These are phyloP conservation scores for Pitangus sulphuratus DNA, from an alignment of 2,797 vertebrate genomes.

Conservation along the genomic window DNA sequence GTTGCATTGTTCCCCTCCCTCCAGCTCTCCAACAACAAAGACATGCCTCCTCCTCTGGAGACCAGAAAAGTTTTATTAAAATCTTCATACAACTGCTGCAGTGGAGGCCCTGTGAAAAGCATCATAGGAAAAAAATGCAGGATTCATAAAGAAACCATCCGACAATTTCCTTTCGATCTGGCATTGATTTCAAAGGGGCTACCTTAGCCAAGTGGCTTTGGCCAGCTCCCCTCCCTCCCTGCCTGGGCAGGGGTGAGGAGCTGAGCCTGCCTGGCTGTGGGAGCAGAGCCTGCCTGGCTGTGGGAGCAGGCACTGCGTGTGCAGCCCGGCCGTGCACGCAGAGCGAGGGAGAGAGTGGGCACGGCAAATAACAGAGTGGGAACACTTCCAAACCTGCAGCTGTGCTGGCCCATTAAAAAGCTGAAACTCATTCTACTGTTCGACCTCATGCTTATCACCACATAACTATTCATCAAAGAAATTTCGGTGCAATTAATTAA, in stretches of 20 bases:
- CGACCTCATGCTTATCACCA: conserved; percentile 88
- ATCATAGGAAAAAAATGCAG: conserved; percentile 62
- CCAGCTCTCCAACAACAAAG: conserved; percentile 79
- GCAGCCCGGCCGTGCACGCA: fast-evolving
- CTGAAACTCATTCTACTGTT: conserved; percentile 83
- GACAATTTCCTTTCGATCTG: conserved; percentile 75
- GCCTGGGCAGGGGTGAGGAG: background rate
- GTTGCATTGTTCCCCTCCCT: conserved; percentile 74
- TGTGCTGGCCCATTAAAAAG: conserved; percentile 83
- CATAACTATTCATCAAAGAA: conserved; percentile 95
- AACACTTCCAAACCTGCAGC: conserved; percentile 83
- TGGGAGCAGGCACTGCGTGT: background rate
- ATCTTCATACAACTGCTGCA: conserved; percentile 76
- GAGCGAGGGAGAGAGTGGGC: background rate
- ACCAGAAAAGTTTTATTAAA: conserved; percentile 79
- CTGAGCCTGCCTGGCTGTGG: background rate
- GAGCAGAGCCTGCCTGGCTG: background rate
- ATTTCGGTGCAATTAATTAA: conserved; percentile 97
- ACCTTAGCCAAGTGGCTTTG: conserved; percentile 53
- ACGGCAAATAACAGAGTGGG: conserved; percentile 53
- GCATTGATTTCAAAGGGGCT: conserved; percentile 77
- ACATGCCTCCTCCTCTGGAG: conserved; percentile 76
- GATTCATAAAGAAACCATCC: conserved; percentile 73
- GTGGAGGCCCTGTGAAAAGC: conserved; percentile 72
- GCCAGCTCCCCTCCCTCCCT: conserved; percentile 48